Percentiles rank a stretch among this genome's conserved stretches.
phyloP scores from a whole-genome alignment of 1,140 invertebrate genomes.

The Telenomus remus region DNA sequence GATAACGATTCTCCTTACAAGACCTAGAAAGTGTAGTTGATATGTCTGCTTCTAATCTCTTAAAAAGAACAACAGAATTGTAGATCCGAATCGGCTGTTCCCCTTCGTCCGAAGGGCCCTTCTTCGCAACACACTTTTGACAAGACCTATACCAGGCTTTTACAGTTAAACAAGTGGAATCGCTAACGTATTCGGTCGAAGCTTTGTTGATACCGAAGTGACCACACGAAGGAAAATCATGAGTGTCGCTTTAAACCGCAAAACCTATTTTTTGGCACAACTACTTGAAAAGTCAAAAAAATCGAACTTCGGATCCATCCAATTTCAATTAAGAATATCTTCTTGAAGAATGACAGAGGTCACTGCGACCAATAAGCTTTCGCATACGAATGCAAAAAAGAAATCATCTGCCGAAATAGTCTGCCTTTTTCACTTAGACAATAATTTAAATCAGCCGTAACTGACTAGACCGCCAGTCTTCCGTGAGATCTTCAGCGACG shows the following conservation, averaged over 20 bases:
- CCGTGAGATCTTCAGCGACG: background rate
- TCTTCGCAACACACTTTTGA: slow-evolving; percentile 41
- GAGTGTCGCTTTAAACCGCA: slow-evolving; percentile 1
- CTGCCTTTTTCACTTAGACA: slow-evolving; percentile 8
- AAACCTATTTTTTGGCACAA: slow-evolving; percentile 8
- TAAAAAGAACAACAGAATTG: slow-evolving; percentile 33
- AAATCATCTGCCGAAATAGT: slow-evolving; percentile 12
- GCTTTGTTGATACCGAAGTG: slow-evolving; percentile 25
- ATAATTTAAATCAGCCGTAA: slow-evolving; percentile 1
- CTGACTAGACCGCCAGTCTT: too few species aligned
- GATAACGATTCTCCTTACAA: slow-evolving; percentile 23
- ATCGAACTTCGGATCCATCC: slow-evolving; percentile 1
- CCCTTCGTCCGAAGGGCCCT: slow-evolving; percentile 40
- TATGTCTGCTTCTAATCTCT: slow-evolving; percentile 50
- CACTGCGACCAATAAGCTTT: slow-evolving; percentile 33
- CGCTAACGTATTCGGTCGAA: slow-evolving; percentile 14
- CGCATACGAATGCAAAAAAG: background rate
- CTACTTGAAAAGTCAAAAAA: background rate
- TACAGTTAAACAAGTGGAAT: slow-evolving; percentile 51
- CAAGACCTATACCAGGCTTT: slow-evolving; percentile 53
- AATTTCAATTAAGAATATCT: background rate
- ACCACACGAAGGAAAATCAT: background rate
- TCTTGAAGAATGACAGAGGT: too few species aligned
- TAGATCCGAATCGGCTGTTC: slow-evolving; percentile 41
- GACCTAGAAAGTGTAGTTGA: slow-evolving; percentile 40